Base-by-base conservation (phyloP, 2,113 vertebrate species). In the Ictalurus punctatus region DNA sequence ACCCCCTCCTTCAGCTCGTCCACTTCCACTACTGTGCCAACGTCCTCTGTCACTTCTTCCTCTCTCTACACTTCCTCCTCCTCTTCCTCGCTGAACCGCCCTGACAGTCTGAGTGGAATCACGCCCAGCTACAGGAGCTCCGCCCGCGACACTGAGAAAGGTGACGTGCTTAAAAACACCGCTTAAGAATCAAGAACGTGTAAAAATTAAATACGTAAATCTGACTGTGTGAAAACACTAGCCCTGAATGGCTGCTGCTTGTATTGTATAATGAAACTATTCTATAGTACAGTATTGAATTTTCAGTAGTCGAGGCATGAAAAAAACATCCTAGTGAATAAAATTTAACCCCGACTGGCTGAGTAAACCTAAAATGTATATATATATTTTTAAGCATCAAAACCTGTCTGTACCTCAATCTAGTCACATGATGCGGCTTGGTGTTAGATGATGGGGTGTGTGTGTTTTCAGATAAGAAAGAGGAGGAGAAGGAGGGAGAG, bases 401-500 rank as follows among this genome's bases (percentile, higher is more conserved):
- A 34, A 34, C 34, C 34, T 34, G 34, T 34, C 34, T 34, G 34
- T 34, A 34, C 34, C 34, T 34, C 34, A 34, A 61, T 40, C 9
- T 14, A 14, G 14, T 65, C 23, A 19, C 2, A 3, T n/a, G 25
- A 67, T 67, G 65, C 0, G 9, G 8, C 65, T 69, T 0, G 21
- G 56, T 76, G 40, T 65, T 88, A 13, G 13, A 40, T 58, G 82
- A 23, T 14, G 4, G 10, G 37, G 19, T 61, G 85, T 86, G 86
- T 80, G 61, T 84, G 73, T 85, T 13, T 89, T 92, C 93, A 14
- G 96, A 98, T 91, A 97, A 95, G 92, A 97, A 94, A 95, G 98
- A 99, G 88, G 98, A 98, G 17, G 98, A 99, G 90, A 98, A 96
- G 91, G 98, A 99, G 73, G 96, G 95, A 16, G 98, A 99, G 92